Conservation (phyloP, 2,797 vertebrate species). For the Salmo trutta region DNA sequence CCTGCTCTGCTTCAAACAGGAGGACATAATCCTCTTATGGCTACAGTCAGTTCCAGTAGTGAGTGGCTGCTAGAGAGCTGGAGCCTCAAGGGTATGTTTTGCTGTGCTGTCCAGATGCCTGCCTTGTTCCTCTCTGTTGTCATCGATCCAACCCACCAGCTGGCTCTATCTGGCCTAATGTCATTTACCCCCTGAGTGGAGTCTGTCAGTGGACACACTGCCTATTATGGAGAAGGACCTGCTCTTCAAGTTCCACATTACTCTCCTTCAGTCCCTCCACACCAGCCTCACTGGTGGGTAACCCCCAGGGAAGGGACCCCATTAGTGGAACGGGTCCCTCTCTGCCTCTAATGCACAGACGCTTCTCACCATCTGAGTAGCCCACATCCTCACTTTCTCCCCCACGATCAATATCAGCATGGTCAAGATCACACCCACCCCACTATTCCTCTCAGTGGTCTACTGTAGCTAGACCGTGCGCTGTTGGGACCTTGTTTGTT, state of each 20-base stretch:
- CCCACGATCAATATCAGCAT: slow-evolving; percentile 61
- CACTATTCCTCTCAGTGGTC: slow-evolving; percentile 51
- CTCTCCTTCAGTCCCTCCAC: slow-evolving; percentile 29
- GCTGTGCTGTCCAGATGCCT: slow-evolving; percentile 64
- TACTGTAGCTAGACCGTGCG: slow-evolving; percentile 30
- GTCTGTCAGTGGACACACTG: slow-evolving; percentile 62
- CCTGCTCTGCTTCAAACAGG: slow-evolving; percentile 64
- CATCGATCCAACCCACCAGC: slow-evolving; percentile 75
- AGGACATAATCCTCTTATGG: slow-evolving; percentile 75
- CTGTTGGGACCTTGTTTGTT: slow-evolving; percentile 43
- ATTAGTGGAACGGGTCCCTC: slow-evolving; percentile 50
- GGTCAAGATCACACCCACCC: slow-evolving; percentile 39
- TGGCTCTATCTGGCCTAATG: slow-evolving; percentile 72
- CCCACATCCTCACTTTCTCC: slow-evolving; percentile 55
- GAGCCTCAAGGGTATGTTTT: slow-evolving; percentile 38
- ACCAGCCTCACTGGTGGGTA: slow-evolving; percentile 35
- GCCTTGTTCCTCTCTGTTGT: slow-evolving; percentile 41
- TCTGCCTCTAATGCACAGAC: slow-evolving; percentile 68
- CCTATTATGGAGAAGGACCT: slow-evolving; percentile 69
- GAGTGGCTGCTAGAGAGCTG: slow-evolving; percentile 17
- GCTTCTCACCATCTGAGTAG: slow-evolving; percentile 26
- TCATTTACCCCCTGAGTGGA: slow-evolving; percentile 70
- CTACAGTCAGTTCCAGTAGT: slow-evolving; percentile 52
- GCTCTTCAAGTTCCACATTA: slow-evolving; percentile 75
- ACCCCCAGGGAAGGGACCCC: slow-evolving; percentile 57